Evolutionary conservation across 2,113 vertebrate genomes (phyloP).

Genomic region (Corythoichthys haematopterus): DNA sequence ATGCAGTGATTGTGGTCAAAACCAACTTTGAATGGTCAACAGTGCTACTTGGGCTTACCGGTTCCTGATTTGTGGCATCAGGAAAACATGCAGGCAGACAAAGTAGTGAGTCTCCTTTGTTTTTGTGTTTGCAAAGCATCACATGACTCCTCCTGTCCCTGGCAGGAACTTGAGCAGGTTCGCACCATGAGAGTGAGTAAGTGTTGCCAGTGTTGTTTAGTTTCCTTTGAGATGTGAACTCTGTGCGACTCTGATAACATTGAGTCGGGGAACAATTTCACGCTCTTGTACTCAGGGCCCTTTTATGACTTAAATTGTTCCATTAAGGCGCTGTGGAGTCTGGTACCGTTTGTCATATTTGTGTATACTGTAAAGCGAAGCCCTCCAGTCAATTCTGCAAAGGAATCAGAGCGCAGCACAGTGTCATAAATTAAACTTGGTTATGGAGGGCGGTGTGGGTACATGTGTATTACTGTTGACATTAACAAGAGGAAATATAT

Average conservation of each 20-base stretch:
- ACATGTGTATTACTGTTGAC: neutral
- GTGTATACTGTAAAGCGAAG: slow-evolving; percentile 8
- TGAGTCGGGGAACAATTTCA: slow-evolving; percentile 62
- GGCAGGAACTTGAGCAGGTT: slow-evolving; percentile 44
- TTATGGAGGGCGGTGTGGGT: neutral
- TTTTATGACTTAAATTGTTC: slow-evolving; percentile 65
- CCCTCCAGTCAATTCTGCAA: slow-evolving; percentile 38
- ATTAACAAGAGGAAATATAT: slow-evolving; percentile 6
- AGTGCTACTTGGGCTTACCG: slow-evolving; percentile 33
- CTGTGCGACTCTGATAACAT: slow-evolving; percentile 69
- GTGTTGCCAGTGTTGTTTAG: slow-evolving; percentile 40
- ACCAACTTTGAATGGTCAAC: slow-evolving; percentile 38
- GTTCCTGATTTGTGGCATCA: slow-evolving; percentile 51
- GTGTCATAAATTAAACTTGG: neutral
- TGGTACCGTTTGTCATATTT: slow-evolving; percentile 52
- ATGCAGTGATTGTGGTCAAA: slow-evolving; percentile 26
- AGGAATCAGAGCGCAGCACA: slow-evolving; percentile 22
- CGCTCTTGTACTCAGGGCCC: slow-evolving; percentile 36
- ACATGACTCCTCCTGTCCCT: slow-evolving; percentile 28
- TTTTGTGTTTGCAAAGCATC: slow-evolving; percentile 28
- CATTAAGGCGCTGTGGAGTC: slow-evolving; percentile 50
- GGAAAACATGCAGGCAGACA: slow-evolving; percentile 35
- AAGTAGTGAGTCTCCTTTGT: slow-evolving; percentile 21
- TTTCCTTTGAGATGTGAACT: slow-evolving; percentile 66
- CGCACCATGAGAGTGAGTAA: slow-evolving; percentile 34